Evolutionary conservation across 2,888 invertebrate species (phyloP), one percentile per base, ranked within the genome.

Genomic region (Venustoraphidia nigricollis): DNA sequence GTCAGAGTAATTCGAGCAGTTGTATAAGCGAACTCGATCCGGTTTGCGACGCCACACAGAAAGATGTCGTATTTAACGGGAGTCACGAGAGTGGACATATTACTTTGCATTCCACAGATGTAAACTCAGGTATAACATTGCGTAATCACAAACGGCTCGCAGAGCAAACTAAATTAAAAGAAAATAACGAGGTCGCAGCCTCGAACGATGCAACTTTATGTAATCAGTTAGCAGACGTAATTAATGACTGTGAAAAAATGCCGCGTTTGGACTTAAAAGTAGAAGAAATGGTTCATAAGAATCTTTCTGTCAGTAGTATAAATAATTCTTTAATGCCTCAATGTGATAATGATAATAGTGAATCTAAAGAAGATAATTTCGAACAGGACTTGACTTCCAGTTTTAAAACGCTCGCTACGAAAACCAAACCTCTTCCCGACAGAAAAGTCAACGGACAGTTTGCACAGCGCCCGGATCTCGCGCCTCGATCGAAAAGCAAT

Each of bases 111-210:
- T 36, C 36, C 10, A 34, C 36, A 40, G 39, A 49, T 9, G 53
- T 55, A 39, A 50, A 57, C 53, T 61, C 68, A 53, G 76, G 77
- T 44, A 79, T 79, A 57, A 76, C 74, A 45, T 65, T 79, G 57
- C 68, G 79, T 55, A 79, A 74, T 65, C 78, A 79, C 59, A 76
- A 76, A 64, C 70, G 74, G 53, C 68, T 78, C 41, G 60, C 55
- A 42, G 64, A 64, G 51, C 55, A 57, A 38, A 36, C n/a, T 10
- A 38, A 34, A 34, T 46, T 37, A 39, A 46, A 9, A 46, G 43
- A n/a, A 50, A 44, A 37, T 47, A 36, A 35, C 41, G 44, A 35
- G 27, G 27, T 27, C 6, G 27, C 27, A 27, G 27, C 27, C 27
- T 27, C 27, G 27, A 27, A 27, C 27, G 27, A 27, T 27, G 3